Evolutionary conservation across 1,140 invertebrate species (phyloP).

Genomic region (Papilio machaon): DNA sequence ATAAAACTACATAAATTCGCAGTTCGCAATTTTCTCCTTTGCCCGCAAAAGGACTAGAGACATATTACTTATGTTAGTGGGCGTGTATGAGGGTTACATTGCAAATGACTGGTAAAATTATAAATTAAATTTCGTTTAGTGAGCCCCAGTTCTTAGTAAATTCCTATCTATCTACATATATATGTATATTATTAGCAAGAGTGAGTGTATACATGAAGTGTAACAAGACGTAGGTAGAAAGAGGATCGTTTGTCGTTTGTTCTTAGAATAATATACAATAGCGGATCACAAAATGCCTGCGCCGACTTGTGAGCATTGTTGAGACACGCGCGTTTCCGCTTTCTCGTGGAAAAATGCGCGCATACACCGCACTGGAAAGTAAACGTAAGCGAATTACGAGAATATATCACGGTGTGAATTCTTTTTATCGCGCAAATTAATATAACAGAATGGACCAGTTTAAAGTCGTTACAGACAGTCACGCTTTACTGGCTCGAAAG

Average conservation of each 20-base stretch:
- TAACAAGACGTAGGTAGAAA: constrained; percentile 24
- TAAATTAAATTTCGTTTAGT: neutral
- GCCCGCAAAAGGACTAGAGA: no score
- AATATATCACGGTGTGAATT: constrained; percentile 49
- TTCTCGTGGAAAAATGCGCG: constrained; percentile 80
- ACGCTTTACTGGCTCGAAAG: neutral
- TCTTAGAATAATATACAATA: constrained; percentile 77
- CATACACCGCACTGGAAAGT: constrained; percentile 72
- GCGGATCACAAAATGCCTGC: constrained; percentile 66
- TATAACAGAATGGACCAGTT: neutral
- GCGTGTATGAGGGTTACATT: neutral
- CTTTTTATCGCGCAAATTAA: constrained; percentile 22
- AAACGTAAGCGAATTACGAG: constrained; percentile 71
- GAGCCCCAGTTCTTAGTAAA: no score
- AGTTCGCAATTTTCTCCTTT: no score
- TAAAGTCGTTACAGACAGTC: neutral
- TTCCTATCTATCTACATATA: neutral
- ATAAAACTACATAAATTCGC: neutral
- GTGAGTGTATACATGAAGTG: constrained; percentile 4
- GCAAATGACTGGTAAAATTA: neutral
- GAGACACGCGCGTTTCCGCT: constrained; percentile 78
- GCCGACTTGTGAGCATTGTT: constrained; percentile 72
- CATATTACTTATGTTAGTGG: neutral
- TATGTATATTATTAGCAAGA: neutral
- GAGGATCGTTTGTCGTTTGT: constrained; percentile 47